Conservation (phyloP, 2,113 vertebrate species). For the Agelaius tricolor region DNA sequence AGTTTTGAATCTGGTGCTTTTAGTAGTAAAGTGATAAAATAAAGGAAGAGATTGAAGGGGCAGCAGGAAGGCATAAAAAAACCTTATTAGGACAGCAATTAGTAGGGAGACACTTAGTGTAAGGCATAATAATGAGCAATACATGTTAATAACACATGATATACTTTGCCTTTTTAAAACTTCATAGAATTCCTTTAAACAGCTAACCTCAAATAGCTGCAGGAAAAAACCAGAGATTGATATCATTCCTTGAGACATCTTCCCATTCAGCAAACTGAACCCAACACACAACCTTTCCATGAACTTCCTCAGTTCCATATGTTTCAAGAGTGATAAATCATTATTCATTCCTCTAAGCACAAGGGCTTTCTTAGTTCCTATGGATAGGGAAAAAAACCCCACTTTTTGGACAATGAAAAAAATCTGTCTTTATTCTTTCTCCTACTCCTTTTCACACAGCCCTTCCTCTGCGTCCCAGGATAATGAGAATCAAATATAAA, state of each 20-base stretch:
- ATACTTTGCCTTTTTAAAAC: not conserved
- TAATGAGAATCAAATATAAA: not conserved
- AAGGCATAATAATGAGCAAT: not conserved
- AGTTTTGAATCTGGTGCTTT: not conserved
- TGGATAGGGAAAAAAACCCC: accelerated
- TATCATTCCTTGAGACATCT: not conserved
- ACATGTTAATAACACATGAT: not conserved
- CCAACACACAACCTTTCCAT: not conserved
- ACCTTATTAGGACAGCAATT: not conserved
- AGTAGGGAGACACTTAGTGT: not conserved
- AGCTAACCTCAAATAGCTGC: not conserved
- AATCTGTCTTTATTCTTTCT: not conserved
- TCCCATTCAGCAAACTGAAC: not conserved
- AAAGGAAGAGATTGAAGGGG: not conserved
- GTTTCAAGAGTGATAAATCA: not conserved
- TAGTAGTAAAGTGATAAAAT: not conserved
- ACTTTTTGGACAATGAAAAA: not conserved
- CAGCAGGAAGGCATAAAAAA: not conserved
- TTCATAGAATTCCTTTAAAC: not conserved
- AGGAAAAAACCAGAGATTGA: not conserved
- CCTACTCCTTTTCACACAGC: not conserved
- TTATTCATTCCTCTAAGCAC: not conserved
- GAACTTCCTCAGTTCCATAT: not conserved
- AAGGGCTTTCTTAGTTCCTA: not conserved
- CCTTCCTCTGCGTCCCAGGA: not conserved